phyloP scores from a whole-genome alignment of 2,888 invertebrate genomes.

The Zygothrica quintamaculata region DNA sequence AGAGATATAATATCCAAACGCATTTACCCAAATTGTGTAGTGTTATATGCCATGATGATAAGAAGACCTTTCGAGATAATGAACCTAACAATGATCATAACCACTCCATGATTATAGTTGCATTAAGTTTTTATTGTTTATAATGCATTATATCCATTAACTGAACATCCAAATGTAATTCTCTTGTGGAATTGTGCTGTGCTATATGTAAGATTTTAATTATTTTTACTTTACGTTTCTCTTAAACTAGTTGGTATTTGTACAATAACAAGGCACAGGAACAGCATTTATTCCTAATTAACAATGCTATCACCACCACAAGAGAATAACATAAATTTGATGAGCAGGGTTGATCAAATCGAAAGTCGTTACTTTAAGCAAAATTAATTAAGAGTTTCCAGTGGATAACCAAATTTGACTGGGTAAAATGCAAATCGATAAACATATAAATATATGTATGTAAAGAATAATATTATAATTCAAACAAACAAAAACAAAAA shows the following conservation, averaged over 20 bases:
- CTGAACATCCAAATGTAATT: conserved; percentile 20
- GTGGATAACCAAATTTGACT: conserved; percentile 65
- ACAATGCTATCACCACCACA: conserved; percentile 14
- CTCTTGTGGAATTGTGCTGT: conserved; percentile 43
- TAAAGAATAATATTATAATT: conserved; percentile 48
- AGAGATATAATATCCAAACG: conserved; percentile 25
- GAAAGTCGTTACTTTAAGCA: conserved; percentile 61
- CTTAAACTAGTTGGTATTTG: conserved; percentile 71
- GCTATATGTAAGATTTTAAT: conserved; percentile 74
- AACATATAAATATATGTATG: conserved; percentile 67
- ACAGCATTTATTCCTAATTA: conserved; percentile 19
- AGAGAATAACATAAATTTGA: background rate
- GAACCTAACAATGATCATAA: conserved; percentile 21
- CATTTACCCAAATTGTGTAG: conserved; percentile 75
- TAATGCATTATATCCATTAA: conserved; percentile 61
- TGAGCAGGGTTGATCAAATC: conserved; percentile 24
- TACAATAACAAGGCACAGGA: conserved; percentile 64
- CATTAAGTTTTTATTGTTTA: conserved; percentile 81
- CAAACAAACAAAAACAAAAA: conserved; percentile 11
- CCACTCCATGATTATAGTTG: conserved; percentile 29
- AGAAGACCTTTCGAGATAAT: conserved; percentile 33
- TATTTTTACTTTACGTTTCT: conserved; percentile 75
- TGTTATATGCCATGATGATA: conserved; percentile 38
- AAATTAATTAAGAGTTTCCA: conserved; percentile 66
- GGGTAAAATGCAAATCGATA: conserved; percentile 65